Percentiles rank a stretch among this genome's conserved stretches.
These are phyloP conservation scores for Drosophila neocordata DNA, from an alignment of 1,140 invertebrate species.

Conservation along the genomic window DNA sequence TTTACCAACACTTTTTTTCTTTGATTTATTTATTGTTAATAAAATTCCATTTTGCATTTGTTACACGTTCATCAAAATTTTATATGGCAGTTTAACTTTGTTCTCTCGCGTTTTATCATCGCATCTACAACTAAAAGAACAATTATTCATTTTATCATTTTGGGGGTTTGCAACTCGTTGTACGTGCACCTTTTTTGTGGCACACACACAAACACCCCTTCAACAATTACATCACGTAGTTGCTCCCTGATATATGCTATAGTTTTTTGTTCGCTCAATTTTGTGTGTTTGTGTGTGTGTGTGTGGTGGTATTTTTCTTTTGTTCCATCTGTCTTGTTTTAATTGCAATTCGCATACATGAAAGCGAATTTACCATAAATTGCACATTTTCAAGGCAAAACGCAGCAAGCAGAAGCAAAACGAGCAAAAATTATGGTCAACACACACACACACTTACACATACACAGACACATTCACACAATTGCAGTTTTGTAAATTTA, in stretches of 20 bases:
- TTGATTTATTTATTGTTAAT: conserved; percentile 16
- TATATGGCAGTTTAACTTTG: conserved; percentile 34
- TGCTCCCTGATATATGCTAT: conserved; percentile 45
- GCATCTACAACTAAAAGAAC: conserved; percentile 13
- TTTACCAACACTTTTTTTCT: background rate
- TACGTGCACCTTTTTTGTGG: conserved; percentile 15
- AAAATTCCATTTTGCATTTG: conserved; percentile 19
- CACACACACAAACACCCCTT: conserved; percentile 19
- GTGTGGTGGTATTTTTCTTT: background rate
- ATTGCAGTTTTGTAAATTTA: conserved; percentile 47
- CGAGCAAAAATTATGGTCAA: conserved; percentile 55
- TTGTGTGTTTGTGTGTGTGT: background rate
- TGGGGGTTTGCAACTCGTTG: conserved; percentile 26
- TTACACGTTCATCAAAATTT: conserved; percentile 29
- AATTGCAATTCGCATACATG: conserved; percentile 53
- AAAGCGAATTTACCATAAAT: conserved; percentile 52
- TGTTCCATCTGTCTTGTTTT: conserved; percentile 37
- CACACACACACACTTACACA: conserved; percentile 19
- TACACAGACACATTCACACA: conserved; percentile 22
- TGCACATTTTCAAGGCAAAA: conserved; percentile 52
- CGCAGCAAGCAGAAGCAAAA: conserved; percentile 3
- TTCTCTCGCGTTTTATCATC: conserved; percentile 29
- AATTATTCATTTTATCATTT: conserved; percentile 62
- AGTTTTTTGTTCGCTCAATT: conserved; percentile 22
- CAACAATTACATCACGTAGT: background rate